Conservation (phyloP, 2,888 invertebrate species). For the Epinotia nisella region DNA sequence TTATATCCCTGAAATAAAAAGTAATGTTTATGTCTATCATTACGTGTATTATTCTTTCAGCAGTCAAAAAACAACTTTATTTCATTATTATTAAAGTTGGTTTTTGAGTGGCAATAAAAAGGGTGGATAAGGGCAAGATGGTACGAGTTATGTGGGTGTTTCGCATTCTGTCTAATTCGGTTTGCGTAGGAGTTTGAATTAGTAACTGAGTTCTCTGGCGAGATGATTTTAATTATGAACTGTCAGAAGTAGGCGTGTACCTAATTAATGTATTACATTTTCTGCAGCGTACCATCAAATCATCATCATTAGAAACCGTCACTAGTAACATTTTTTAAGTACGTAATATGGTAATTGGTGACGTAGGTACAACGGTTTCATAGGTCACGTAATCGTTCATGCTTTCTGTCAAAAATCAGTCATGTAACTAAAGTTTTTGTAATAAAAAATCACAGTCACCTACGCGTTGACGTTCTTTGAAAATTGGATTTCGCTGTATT, state of each 20-base stretch:
- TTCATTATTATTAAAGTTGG: not conserved
- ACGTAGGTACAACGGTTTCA: no score
- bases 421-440: no score
- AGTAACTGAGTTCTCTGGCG: not conserved
- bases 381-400: no score
- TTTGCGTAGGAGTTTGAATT: not conserved
- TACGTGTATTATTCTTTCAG: slow-evolving; percentile 11
- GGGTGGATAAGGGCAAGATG: slow-evolving; percentile 7
- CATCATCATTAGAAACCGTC: no score
- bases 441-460: no score
- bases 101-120: not conserved
- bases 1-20: slow-evolving; percentile 40
- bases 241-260: not conserved
- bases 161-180: slow-evolving; percentile 14
- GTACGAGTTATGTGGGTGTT: slow-evolving; percentile 7
- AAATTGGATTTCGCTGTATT: no score
- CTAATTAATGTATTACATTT: no score
- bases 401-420: no score
- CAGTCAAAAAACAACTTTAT: not conserved
- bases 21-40: slow-evolving; percentile 26
- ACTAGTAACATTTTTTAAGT: no score
- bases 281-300: no score
- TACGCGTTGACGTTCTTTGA: no score
- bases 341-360: no score
- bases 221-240: not conserved